Evolutionary conservation across 2,113 vertebrate genomes (phyloP), one percentile per base, ranked within the genome.

Genomic region (Ictalurus furcatus): DNA sequence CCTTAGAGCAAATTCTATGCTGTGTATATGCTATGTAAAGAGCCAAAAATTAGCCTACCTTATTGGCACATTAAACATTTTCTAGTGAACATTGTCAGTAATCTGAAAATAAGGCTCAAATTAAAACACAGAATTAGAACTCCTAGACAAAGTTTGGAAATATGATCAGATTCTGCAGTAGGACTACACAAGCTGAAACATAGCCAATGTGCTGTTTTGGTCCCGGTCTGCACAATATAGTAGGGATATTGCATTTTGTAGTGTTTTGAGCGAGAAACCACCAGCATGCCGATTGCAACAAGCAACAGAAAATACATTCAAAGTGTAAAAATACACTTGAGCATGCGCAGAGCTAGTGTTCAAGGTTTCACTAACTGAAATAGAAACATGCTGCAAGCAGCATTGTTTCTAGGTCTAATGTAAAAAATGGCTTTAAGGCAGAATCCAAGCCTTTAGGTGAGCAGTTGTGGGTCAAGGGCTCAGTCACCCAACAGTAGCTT

Each of bases 241-340:
- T 19, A 37, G n/a, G 8, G n/a, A 40, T 37, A 61, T 83, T 83
- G 58, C 56, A 83, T 83, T 83, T 83, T 30, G 17, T 40, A 37
- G 19, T 83, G 81, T 40, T 61, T 83, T 61, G 34, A 83, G 81
- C 19, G 14, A 7, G 56, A 56, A 83, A 40, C 3, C 30, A 61
- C 25, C 19, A 37, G 56, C 58, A 83, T 25, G 12, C 17, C 17
- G 34, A 61, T 83, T 83, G 30, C 81, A 61, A 59, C 56, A 34
- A 37, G 56, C 56, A 61, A 34, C 80, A 61, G 56, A 83, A 83
- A 12, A 82, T 61, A 83, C 34, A 83, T 11, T 61, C 16, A 19
- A 56, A 58, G n/a, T 9, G n/a, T 81, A 81, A 81, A 81, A 81
- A 81, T 81, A 56, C 7, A 81, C n/a, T 30, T 30, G 78, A 81